Evolutionary conservation across 2,113 vertebrate species (phyloP).

Genomic region (Alexandromys fortis): DNA sequence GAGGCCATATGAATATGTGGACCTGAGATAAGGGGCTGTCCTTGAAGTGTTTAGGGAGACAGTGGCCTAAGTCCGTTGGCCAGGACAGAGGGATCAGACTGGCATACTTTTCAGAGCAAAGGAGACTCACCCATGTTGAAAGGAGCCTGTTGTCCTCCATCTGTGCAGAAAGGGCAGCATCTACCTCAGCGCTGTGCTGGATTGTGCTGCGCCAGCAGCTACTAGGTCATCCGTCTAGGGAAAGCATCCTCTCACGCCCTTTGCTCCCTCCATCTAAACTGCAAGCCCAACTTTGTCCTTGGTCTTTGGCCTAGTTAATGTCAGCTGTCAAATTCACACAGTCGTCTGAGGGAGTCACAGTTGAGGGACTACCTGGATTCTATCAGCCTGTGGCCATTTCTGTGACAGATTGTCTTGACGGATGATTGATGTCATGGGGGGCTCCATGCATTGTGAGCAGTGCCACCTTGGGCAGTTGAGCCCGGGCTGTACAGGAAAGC

Average conservation of each 20-base stretch:
- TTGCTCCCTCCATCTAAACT: neutral
- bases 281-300: neutral
- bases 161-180: neutral
- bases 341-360: neutral
- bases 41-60: neutral
- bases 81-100: neutral
- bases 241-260: neutral
- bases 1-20: neutral
- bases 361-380: neutral
- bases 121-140: neutral
- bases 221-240: neutral
- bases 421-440: fast-evolving
- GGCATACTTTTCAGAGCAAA: neutral
- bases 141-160: neutral
- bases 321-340: neutral
- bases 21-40: neutral
- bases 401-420: neutral
- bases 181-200: fast-evolving
- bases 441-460: neutral
- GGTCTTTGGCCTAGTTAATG: neutral
- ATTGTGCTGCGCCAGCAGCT: neutral
- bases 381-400: neutral
- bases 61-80: neutral
- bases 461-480: neutral
- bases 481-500: neutral